Evolutionary conservation across 2,797 vertebrate genomes (phyloP), one percentile per base, ranked within the genome.

Genomic region (Melanotaenia maccullochi): DNA sequence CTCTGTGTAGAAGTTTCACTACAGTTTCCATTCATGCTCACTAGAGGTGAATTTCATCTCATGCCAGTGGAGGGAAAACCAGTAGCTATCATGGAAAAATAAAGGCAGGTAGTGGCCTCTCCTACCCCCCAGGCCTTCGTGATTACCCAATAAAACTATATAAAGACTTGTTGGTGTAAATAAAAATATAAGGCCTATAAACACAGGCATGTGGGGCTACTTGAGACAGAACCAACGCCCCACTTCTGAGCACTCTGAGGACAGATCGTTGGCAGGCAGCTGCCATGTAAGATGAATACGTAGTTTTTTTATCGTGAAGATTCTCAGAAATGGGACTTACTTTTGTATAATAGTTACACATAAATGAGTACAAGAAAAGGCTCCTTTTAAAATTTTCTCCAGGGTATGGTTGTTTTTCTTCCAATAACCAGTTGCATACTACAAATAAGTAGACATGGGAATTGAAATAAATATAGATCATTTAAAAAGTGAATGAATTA

Each of bases 101-200:
- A 0, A 57, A 59, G 18, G 6, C 73, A 63, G 60, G 51, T 65
- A 65, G 67, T 59, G 62, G 73, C 63, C 80, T 81, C 63, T 85
- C 57, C 2, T 55, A 32, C 47, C 65, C 35, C 33, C 51, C 75
- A 22, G 56, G 72, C 61, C 63, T 69, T 57, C 56, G 62, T 0
- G 35, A 70, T 85, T 83, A 79, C 71, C 82, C 52, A 73, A 14
- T 68, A 18, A 76, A 70, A 83, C 89, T 91, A 92, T 85, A 89
- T 89, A 87, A 91, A 92, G 90, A 80, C 70, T 25, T 20, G 51
- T 22, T 44, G 64, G 76, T 56, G 82, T 79, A 79, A 89, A 89
- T 91, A 81, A 83, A 87, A 89, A 85, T 87, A 86, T 79, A 78
- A 78, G 66, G 24, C 74, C 75, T 69, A 85, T 91, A 82, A 92